phyloP scores from a whole-genome alignment of 2,113 vertebrate species.

The Macroglossus sobrinus region DNA sequence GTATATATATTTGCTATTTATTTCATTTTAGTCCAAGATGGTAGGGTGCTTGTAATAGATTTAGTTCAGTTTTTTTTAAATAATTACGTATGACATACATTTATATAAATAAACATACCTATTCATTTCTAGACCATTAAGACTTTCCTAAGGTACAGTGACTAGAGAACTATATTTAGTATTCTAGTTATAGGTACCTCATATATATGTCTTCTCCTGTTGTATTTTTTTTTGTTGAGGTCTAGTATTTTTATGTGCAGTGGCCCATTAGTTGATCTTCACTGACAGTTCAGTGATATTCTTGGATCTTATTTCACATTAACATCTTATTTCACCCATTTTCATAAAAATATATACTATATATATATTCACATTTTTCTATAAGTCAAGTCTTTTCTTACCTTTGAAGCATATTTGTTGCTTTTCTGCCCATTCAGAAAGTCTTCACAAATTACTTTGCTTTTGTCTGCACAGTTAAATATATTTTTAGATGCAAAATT shows the following conservation, averaged over 20 bases:
- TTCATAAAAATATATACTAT: not conserved
- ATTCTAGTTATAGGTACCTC: not conserved
- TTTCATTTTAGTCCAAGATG: constrained; percentile 23
- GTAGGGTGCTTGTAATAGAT: not conserved
- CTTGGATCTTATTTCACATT: not conserved
- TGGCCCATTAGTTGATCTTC: not conserved
- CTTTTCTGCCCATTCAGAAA: not conserved
- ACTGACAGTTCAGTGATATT: not conserved
- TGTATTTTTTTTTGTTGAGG: not conserved
- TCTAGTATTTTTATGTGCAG: not conserved
- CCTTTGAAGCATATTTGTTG: not conserved
- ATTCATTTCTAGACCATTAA: not conserved
- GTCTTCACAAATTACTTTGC: not conserved
- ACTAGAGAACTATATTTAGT: not conserved
- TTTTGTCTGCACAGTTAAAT: not conserved
- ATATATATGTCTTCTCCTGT: not conserved
- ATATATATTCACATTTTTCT: not conserved
- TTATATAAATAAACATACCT: not conserved
- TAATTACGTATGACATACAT: not conserved
- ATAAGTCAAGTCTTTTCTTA: not conserved
- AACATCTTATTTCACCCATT: not conserved
- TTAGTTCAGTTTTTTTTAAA: not conserved
- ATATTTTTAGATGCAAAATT: constrained; percentile 6
- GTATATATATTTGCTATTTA: not conserved
- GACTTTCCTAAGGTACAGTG: not conserved